Evolutionary conservation across 2,888 invertebrate genomes (phyloP), one percentile per base, ranked within the genome.

Genomic region (Drosophila mercatorum): DNA sequence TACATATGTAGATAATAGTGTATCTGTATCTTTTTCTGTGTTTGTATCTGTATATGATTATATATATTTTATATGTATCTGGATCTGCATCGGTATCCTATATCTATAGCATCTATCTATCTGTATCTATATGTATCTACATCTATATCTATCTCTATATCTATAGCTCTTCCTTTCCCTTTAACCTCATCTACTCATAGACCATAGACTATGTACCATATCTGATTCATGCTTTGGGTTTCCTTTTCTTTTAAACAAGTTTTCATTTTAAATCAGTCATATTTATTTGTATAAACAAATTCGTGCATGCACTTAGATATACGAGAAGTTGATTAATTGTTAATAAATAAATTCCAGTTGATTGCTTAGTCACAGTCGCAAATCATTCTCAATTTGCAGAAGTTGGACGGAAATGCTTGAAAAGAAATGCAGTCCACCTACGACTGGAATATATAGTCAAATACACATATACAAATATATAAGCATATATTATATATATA

Each of bases 281-380:
- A 80, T 83, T 86, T 88, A 86, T 83, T 83, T 71, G 59, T 70
- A 61, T 80, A 86, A 86, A 88, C 87, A 86, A 83, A 88, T 75
- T 88, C 80, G 78, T 63, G 72, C 62, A 85, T 83, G 72, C 67
- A 69, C 76, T 87, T 82, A 85, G 75, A 58, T 43, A 77, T 79
- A 74, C 62, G 71, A 78, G 52, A 65, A 72, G 72, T 68, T 75
- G 72, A 68, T 77, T 74, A 66, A 68, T 68, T 67, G 57, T 46
- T 62, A 56, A 59, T 70, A 63, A 70, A 70, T 68, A 63, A 70
- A 72, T 68, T 84, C 22, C 52, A 53, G 36, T 78, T 75, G 70
- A 70, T 81, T 81, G 66, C 70, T 70, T 57, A 68, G 68, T 65
- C 72, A 66, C 58, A 60, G 44, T 38, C 40, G 56, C 5, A 10